phyloP scores from a whole-genome alignment of 2,888 invertebrate genomes.

The Clostera curtula region DNA sequence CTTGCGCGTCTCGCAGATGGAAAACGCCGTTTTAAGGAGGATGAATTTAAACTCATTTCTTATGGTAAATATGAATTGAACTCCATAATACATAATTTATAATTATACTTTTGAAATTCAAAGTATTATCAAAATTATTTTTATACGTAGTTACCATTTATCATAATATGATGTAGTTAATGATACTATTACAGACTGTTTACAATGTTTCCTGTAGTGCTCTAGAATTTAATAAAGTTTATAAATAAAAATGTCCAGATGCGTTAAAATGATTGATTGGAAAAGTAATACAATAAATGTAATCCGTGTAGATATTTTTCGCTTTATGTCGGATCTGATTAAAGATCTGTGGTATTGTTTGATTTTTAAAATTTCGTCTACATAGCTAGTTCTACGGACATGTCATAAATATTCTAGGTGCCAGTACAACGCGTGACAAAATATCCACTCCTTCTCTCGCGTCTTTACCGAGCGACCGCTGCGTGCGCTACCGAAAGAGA shows the following conservation, averaged over 20 bases:
- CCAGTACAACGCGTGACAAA: slow-evolving; percentile 98
- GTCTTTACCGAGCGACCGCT: slow-evolving; percentile 93
- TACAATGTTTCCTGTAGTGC: neutral
- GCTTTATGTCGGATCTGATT: no score
- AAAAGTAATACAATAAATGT: no score
- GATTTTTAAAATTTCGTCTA: neutral
- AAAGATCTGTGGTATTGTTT: no score
- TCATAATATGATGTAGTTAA: no score
- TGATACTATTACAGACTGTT: slow-evolving; percentile 1
- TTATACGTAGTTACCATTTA: no score
- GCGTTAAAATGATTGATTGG: no score
- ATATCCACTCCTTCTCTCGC: slow-evolving; percentile 93
- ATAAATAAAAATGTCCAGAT: no score
- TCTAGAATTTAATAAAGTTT: no score
- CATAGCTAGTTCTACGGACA: neutral
- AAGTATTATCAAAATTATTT: no score
- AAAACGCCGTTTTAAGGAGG: slow-evolving; percentile 91
- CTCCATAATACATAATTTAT: no score
- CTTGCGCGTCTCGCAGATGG: slow-evolving; percentile 96
- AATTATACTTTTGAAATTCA: no score
- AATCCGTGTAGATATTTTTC: no score
- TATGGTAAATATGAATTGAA: slow-evolving; percentile 82
- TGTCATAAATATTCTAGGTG: slow-evolving; percentile 68
- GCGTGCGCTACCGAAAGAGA: slow-evolving; percentile 88
- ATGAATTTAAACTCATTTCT: slow-evolving; percentile 99